Percentiles rank a stretch among this genome's conserved stretches.
phyloP scores from a whole-genome alignment of 1,140 invertebrate genomes.

The Drosophila kikkawai region DNA sequence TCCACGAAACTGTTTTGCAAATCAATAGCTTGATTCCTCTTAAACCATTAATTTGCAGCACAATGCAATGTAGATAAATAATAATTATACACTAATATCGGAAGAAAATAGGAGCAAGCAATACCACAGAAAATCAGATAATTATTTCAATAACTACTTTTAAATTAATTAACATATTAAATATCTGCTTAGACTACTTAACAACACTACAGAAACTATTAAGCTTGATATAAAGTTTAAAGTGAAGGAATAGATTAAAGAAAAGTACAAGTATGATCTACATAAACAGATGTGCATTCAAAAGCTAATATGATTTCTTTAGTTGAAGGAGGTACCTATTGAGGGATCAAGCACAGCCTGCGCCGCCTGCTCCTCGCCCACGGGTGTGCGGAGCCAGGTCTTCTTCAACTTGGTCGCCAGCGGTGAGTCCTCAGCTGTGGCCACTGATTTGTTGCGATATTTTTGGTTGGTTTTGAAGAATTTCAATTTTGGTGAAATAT shows the following conservation, averaged over 20 bases:
- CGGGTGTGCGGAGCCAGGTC: conserved; percentile 89
- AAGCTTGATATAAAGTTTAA: neutral
- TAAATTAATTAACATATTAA: neutral
- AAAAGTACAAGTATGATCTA: neutral
- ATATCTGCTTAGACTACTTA: neutral
- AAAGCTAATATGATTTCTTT: conserved; percentile 12
- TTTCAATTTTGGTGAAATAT: conserved; percentile 35
- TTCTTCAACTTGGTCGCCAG: conserved; percentile 89
- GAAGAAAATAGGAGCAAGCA: neutral
- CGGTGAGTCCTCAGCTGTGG: conserved; percentile 88
- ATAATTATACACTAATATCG: neutral
- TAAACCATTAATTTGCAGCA: neutral
- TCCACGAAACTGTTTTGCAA: too few relatives aligned
- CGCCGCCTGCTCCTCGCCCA: conserved; percentile 88
- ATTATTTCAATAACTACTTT: neutral
- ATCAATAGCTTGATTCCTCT: neutral
- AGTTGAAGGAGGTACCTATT: conserved; percentile 85
- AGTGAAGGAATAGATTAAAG: neutral
- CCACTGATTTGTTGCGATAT: conserved; percentile 86
- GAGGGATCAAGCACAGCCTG: conserved; percentile 88
- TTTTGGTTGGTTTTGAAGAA: neutral
- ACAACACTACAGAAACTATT: conserved; percentile 6
- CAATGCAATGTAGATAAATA: neutral
- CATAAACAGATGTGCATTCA: conserved; percentile 5
- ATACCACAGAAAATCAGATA: neutral